Evolutionary conservation across 2,888 invertebrate species (phyloP).

Genomic region (Acleris literana): DNA sequence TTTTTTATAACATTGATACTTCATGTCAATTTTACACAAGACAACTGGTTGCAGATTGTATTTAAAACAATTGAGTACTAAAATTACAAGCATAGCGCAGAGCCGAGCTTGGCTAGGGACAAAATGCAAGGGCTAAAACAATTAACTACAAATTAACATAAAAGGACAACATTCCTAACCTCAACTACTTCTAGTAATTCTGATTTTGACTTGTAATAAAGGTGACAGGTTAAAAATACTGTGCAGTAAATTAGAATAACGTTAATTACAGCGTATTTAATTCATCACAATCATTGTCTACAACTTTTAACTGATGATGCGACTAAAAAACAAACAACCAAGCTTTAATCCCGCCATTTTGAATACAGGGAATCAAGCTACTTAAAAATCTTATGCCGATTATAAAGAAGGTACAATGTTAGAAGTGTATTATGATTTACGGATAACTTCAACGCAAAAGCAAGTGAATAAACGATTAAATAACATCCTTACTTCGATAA

Average conservation of each 20-base stretch:
- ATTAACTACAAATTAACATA: background rate
- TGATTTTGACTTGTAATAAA: background rate
- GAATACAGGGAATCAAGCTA: constrained; percentile 40
- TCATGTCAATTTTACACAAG: no score
- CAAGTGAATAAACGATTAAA: background rate
- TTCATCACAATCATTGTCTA: background rate
- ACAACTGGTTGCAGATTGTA: no score
- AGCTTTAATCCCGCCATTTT: constrained; percentile 55
- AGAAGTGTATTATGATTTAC: background rate
- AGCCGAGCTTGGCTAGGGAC: no score
- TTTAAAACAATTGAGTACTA: no score
- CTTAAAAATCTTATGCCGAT: constrained; percentile 4
- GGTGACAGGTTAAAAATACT: background rate
- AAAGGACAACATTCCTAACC: constrained; percentile 1
- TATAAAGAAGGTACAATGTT: background rate
- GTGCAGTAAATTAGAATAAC: background rate
- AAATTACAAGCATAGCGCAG: no score
- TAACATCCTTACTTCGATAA: constrained; percentile 17
- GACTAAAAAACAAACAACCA: constrained; percentile 39
- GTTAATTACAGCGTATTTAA: background rate
- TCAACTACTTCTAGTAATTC: background rate
- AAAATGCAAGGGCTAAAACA: no score
- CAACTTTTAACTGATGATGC: constrained; percentile 1
- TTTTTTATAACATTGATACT: no score
- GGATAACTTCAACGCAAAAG: background rate